Percentiles rank a stretch among this genome's conserved stretches.
Conservation (phyloP, 1,140 invertebrate species). For the Parapsyche elsis region DNA sequence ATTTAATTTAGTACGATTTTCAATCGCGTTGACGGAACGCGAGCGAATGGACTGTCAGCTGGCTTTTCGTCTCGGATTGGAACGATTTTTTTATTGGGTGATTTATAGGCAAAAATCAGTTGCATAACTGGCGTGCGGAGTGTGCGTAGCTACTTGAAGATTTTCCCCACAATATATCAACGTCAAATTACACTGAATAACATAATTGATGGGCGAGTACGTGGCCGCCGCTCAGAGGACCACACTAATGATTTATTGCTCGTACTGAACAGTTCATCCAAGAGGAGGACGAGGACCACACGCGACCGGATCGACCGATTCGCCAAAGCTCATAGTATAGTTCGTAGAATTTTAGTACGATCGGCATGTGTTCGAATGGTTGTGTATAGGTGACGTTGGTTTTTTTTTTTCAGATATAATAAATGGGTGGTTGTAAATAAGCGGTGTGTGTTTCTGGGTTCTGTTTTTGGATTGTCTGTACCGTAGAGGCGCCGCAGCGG, state of each 20-base stretch:
- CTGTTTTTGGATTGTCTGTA: constrained; percentile 19
- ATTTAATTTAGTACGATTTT: no score
- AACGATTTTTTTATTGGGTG: neutral
- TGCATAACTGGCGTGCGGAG: neutral
- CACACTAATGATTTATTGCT: constrained; percentile 52
- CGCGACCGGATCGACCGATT: neutral
- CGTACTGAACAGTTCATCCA: constrained; percentile 21
- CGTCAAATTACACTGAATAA: constrained; percentile 56
- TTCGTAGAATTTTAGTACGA: no score
- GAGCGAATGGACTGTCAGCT: no score
- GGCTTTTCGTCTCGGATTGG: no score
- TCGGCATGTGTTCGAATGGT: no score
- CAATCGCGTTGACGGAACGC: no score
- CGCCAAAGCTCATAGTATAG: no score
- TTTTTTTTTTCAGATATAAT: no score
- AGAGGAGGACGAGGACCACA: constrained; percentile 7
- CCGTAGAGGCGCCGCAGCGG: constrained; percentile 27
- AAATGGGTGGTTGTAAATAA: no score
- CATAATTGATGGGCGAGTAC: constrained; percentile 52
- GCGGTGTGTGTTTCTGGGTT: neutral
- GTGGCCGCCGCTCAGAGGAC: constrained; percentile 2
- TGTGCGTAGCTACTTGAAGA: constrained; percentile 32
- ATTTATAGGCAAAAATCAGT: constrained; percentile 27
- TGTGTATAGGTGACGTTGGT: no score
- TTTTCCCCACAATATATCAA: constrained; percentile 56